phyloP scores from a whole-genome alignment of 2,888 invertebrate species.

The Watsonalla binaria region DNA sequence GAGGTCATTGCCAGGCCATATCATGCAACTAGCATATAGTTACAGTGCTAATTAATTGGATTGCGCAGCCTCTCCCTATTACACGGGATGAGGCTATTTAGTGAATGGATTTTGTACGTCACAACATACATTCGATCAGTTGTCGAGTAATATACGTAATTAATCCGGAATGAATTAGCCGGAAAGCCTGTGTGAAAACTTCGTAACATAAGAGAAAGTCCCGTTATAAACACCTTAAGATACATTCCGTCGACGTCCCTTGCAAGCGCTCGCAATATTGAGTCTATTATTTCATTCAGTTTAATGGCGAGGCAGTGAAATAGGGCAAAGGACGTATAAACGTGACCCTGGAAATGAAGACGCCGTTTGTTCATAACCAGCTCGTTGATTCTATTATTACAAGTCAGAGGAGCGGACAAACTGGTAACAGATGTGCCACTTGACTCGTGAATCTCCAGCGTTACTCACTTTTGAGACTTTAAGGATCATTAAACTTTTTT shows the following conservation, averaged over 20 bases:
- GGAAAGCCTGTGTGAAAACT: background rate
- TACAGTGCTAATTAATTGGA: conserved; percentile 67
- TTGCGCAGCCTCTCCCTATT: conserved; percentile 59
- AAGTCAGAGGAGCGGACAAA: conserved; percentile 67
- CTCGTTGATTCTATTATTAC: conserved; percentile 77
- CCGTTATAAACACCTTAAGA: conserved; percentile 53
- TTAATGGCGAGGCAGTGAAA: conserved; percentile 73
- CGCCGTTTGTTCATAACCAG: conserved; percentile 77
- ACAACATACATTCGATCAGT: conserved; percentile 52
- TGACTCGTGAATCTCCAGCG: conserved; percentile 51
- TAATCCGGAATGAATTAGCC: conserved; percentile 28
- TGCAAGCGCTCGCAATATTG: conserved; percentile 56
- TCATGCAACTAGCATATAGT: conserved; percentile 50
- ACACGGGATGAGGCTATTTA: conserved; percentile 64
- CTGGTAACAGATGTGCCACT: conserved; percentile 73
- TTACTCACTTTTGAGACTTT: conserved; percentile 36
- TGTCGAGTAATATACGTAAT: conserved; percentile 49
- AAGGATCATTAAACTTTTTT: conserved; percentile 39
- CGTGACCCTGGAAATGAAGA: conserved; percentile 73
- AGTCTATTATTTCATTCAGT: conserved; percentile 70
- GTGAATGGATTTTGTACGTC: conserved; percentile 61
- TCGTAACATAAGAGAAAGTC: conserved; percentile 14
- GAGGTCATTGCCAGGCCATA: conserved; percentile 19
- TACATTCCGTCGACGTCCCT: conserved; percentile 55
- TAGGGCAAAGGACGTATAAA: conserved; percentile 68